Percentiles rank a stretch among this genome's conserved stretches.
These are phyloP conservation scores for Malacosoma neustria DNA, from an alignment of 2,888 invertebrate genomes.

Conservation along the genomic window DNA sequence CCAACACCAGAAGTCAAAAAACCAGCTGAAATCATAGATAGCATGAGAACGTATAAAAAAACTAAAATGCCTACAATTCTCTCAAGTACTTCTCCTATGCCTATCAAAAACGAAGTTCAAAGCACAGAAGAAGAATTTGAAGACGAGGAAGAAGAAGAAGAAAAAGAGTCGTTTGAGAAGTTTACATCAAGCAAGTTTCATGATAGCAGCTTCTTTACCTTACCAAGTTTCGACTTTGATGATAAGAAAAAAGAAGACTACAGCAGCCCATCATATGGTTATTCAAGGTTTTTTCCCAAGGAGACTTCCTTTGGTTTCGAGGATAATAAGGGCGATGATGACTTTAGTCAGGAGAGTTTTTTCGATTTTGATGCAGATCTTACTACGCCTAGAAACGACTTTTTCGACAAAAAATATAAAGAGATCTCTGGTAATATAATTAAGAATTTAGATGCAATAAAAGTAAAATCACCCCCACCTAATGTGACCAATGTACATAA, in stretches of 20 bases:
- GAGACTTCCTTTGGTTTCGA: constrained; percentile 33
- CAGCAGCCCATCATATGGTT: constrained; percentile 40
- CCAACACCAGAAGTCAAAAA: constrained; percentile 60
- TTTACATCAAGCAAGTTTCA: constrained; percentile 68
- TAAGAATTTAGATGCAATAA: constrained; percentile 57
- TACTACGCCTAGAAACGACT: constrained; percentile 71
- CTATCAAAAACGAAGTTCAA: constrained; percentile 22
- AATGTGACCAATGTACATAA: constrained; percentile 43
- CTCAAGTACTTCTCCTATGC: constrained; percentile 30
- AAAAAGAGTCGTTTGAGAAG: constrained; percentile 47
- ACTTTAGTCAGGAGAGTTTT: constrained; percentile 48
- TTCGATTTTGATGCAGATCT: constrained; percentile 54
- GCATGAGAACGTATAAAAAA: constrained; percentile 51
- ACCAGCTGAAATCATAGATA: constrained; percentile 50
- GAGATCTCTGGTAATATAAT: constrained; percentile 69
- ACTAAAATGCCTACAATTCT: constrained; percentile 41
- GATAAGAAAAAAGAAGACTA: constrained; percentile 38
- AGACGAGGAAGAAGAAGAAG: constrained; percentile 41
- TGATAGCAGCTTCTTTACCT: constrained; percentile 62
- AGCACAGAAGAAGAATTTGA: constrained; percentile 38
- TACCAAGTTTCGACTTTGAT: constrained; percentile 50
- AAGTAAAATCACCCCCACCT: constrained; percentile 34
- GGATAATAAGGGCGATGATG: constrained; percentile 32
- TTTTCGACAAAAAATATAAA: constrained; percentile 69
- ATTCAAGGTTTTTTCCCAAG: constrained; percentile 48